Evolutionary conservation across 2,888 invertebrate genomes (phyloP).

Genomic region (Cecidostiba fungosa): DNA sequence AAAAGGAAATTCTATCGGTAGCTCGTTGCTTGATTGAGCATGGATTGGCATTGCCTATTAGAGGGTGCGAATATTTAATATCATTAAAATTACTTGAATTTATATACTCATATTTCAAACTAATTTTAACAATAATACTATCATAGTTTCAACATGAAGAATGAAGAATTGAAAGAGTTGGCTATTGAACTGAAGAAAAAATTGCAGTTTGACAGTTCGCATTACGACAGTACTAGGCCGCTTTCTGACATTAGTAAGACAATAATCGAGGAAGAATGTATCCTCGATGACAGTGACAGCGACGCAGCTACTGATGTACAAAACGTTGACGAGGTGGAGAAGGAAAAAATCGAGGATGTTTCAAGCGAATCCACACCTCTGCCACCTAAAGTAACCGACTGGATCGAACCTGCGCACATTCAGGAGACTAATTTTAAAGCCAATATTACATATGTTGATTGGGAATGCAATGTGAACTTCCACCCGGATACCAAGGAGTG

Average conservation of each 20-base stretch:
- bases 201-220: conserved; percentile 56
- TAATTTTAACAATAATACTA: background rate
- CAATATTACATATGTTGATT: conserved; percentile 84
- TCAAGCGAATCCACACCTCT: conserved; percentile 44
- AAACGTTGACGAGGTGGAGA: background rate
- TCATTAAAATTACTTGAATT: background rate
- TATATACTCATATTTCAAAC: background rate
- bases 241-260: background rate
- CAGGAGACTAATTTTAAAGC: conserved; percentile 82
- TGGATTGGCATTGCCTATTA: conserved; percentile 83
- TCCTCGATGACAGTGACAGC: background rate
- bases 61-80: conserved; percentile 72
- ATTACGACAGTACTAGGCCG: background rate
- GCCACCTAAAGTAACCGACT: conserved; percentile 79
- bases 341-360: background rate
- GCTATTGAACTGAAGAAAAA: conserved; percentile 73
- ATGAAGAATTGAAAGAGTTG: conserved; percentile 67
- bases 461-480: conserved; percentile 80
- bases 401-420: conserved; percentile 84
- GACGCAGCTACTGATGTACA: background rate
- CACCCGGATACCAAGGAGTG: conserved; percentile 72
- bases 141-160: conserved; percentile 54
- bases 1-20: conserved; percentile 85
- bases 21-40: conserved; percentile 85
- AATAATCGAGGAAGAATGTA: conserved; percentile 2